Conservation (phyloP, 1,140 invertebrate species). For the Monomorium pharaonis region DNA sequence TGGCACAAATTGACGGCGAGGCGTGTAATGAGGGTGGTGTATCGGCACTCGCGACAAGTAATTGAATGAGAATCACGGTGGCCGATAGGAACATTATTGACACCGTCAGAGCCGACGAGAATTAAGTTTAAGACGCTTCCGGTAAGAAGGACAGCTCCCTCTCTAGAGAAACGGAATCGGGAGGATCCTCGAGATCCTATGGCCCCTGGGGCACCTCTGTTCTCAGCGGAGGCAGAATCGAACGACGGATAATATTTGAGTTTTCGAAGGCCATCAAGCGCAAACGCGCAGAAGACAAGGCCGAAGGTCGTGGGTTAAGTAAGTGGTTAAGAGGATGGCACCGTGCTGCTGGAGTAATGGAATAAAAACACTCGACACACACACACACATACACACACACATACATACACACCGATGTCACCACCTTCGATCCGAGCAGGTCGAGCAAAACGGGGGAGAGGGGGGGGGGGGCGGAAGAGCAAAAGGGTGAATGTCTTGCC, state of each 20-base stretch:
- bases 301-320: slow-evolving; percentile 78
- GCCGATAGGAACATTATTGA: slow-evolving; percentile 42
- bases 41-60: slow-evolving; percentile 44
- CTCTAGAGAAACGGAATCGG: slow-evolving; percentile 5
- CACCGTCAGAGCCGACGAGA: slow-evolving; percentile 14
- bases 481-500: slow-evolving; percentile 45
- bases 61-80: slow-evolving; percentile 58
- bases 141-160: background rate
- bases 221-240: slow-evolving; percentile 40
- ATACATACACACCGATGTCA: slow-evolving; percentile 68
- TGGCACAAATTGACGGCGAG: background rate
- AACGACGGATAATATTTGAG: slow-evolving; percentile 79
- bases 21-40: slow-evolving; percentile 19
- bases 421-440: slow-evolving; percentile 49
- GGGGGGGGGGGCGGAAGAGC: background rate
- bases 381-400: background rate
- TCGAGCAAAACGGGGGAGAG: background rate
- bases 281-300: slow-evolving; percentile 52
- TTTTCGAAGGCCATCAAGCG: slow-evolving; percentile 71
- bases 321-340: slow-evolving; percentile 79
- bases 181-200: slow-evolving; percentile 14
- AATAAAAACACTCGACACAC: slow-evolving; percentile 79
- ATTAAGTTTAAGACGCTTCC: slow-evolving; percentile 52
- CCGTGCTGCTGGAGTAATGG: slow-evolving; percentile 73
- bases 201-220: background rate